phyloP scores from a whole-genome alignment of 2,113 vertebrate species.

The Paracanthobrama guichenoti region DNA sequence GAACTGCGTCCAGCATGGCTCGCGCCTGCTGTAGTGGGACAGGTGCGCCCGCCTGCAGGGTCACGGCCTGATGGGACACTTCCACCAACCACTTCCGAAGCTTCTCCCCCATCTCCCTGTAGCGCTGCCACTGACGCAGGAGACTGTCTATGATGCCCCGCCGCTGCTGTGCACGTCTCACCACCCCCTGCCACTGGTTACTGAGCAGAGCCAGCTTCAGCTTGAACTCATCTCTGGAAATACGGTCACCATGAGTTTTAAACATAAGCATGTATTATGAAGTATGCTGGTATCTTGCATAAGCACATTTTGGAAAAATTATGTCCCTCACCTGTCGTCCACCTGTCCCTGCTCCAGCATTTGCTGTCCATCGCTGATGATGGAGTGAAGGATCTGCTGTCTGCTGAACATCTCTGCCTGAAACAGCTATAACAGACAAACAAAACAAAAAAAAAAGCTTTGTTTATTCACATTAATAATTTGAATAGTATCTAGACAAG shows the following conservation, averaged over 20 bases:
- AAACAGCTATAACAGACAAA: conserved; percentile 81
- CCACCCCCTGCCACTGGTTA: conserved; percentile 96
- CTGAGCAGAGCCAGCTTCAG: conserved; percentile 89
- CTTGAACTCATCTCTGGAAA: conserved; percentile 89
- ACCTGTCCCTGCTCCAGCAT: conserved; percentile 97
- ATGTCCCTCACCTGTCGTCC: conserved; percentile 86
- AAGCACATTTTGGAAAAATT: not conserved
- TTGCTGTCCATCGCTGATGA: conserved; percentile 90
- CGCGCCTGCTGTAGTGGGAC: conserved; percentile 87
- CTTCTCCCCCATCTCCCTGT: conserved; percentile 90
- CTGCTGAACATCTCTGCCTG: conserved; percentile 99
- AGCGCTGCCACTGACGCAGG: conserved; percentile 94
- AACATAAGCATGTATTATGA: not conserved
- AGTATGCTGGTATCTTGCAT: not conserved
- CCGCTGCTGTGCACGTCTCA: conserved; percentile 92
- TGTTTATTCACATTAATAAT: too few relatives aligned
- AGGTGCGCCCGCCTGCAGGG: conserved; percentile 68
- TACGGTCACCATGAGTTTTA: not conserved
- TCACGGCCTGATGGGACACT: conserved; percentile 73
- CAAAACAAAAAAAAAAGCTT: too few relatives aligned
- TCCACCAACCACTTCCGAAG: conserved; percentile 87
- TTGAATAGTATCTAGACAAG: not conserved
- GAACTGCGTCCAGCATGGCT: conserved; percentile 85
- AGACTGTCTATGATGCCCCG: conserved; percentile 94
- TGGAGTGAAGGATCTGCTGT: conserved; percentile 97